Base-by-base conservation (phyloP, 2,888 invertebrate species). In the Maniola hyperantus region DNA sequence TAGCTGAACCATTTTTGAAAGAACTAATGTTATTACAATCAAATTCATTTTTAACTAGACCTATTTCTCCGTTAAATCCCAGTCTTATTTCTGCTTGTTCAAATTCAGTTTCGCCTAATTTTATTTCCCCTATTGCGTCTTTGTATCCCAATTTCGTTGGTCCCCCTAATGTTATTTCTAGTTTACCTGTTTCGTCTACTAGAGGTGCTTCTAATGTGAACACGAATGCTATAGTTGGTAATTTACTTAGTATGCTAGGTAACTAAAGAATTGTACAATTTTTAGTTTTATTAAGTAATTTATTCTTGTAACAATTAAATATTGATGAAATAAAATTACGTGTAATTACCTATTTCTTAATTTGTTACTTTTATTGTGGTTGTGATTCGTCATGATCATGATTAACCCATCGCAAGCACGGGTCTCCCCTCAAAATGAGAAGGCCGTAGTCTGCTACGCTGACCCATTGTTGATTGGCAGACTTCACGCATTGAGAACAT, bases 1-100 rank as follows among this genome's bases (percentile, higher is more conserved):
- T 85, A 6, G 82, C 84, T 8, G 72, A 76, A 0, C 86, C 88
- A 0, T 71, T 85, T 46, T 70, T 88, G 2, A 84, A 79, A 15
- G 83, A 88, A 53, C 65, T 83, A 0, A 57, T 85, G 2, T 71
- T 79, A 0, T 77, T 81, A 0, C 79, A 84, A 2, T 70, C 81
- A 8, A 85, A 85, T 33, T 75, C 82, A 0, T 33, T 76, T 20
- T 62, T 68, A 51, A 59, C 71, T 15, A 72, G 69, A 55, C 6
- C 68, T 44, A 5, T 66, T 18, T 53, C 74, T 50, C 68, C 79
- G 69, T 13, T 53, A 50, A 36, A 48, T 11, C 53, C 53, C n/a
- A 7, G 34, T 4, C 51, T 53, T 50, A n/a, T 42, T 8, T 26
- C 51, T 55, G 50, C 42, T 4, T 13, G n/a, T 36, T 70, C 81